Conservation (phyloP, 2,888 invertebrate species). For the Agrotis ipsilon region DNA sequence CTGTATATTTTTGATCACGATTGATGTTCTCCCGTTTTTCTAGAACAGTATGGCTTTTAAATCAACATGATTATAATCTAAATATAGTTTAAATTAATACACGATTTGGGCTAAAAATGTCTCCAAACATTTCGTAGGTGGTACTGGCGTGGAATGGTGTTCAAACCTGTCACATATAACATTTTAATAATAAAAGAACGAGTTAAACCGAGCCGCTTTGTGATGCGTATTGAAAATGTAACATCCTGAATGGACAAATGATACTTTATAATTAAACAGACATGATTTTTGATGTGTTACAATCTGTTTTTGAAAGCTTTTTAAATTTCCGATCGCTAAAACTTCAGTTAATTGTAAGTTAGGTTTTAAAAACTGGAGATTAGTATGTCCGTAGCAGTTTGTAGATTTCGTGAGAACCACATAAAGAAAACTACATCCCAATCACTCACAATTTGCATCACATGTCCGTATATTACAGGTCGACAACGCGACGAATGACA, state of each 20-base stretch:
- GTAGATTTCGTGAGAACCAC: constrained; percentile 37
- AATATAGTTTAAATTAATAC: constrained; percentile 67
- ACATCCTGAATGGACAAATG: background rate
- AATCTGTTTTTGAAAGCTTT: background rate
- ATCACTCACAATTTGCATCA: constrained; percentile 61
- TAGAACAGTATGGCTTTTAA: constrained; percentile 73
- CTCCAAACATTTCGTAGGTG: constrained; percentile 66
- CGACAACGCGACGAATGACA: constrained; percentile 59
- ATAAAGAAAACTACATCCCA: constrained; percentile 54
- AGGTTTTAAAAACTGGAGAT: background rate
- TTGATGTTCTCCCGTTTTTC: constrained; percentile 25
- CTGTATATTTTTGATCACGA: constrained; percentile 43
- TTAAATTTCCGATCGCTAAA: background rate
- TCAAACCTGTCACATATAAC: constrained; percentile 63
- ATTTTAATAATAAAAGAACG: constrained; percentile 37
- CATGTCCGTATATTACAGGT: constrained; percentile 56
- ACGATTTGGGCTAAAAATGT: constrained; percentile 65
- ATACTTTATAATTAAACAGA: constrained; percentile 1
- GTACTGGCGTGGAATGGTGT: constrained; percentile 76
- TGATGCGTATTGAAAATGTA: constrained; percentile 60
- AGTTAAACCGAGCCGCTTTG: constrained; percentile 56
- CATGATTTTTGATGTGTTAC: background rate
- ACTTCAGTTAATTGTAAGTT: background rate
- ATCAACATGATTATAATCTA: constrained; percentile 72
- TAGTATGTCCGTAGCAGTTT: constrained; percentile 1